Evolutionary conservation across 1,140 invertebrate genomes (phyloP).

Genomic region (Diabrotica undecimpunctata): DNA sequence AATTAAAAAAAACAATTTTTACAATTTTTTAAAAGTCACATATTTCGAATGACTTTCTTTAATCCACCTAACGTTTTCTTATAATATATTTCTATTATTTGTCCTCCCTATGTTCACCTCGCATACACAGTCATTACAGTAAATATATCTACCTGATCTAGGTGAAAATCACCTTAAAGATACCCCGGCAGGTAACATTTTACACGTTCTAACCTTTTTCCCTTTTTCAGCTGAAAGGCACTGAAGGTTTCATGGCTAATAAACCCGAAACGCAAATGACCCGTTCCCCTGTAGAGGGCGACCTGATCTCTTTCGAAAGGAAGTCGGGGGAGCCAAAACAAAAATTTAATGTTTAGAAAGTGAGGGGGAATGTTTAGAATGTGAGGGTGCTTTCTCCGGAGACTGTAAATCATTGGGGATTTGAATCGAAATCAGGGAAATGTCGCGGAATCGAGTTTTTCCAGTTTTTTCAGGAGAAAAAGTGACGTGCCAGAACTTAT

Average conservation of each 20-base stretch:
- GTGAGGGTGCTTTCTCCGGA: not conserved
- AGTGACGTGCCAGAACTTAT: no score
- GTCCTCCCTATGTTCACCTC: no score
- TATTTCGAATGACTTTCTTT: no score
- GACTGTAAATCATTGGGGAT: conserved; percentile 13
- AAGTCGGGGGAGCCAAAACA: conserved; percentile 9
- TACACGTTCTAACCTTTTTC: not conserved
- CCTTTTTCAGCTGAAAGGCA: conserved; percentile 5
- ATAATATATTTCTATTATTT: no score
- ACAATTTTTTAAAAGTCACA: no score
- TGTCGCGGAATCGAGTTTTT: conserved; percentile 12
- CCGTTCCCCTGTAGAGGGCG: not conserved
- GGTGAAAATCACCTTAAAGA: no score
- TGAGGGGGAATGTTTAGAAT: not conserved
- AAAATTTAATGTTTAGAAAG: conserved; percentile 8
- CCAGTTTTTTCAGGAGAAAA: not conserved
- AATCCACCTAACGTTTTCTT: no score
- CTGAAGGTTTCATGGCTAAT: conserved; percentile 12
- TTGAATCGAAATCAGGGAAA: conserved; percentile 9
- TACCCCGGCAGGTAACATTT: no score
- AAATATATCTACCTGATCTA: no score
- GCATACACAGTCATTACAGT: no score
- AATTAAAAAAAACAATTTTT: no score
- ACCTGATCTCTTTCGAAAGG: not conserved
- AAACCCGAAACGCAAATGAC: conserved; percentile 13